A percentile compares a stretch with the other conserved stretches of the same genome.
Conservation (phyloP, 2,888 invertebrate species). For the Cheilosia pagana region DNA sequence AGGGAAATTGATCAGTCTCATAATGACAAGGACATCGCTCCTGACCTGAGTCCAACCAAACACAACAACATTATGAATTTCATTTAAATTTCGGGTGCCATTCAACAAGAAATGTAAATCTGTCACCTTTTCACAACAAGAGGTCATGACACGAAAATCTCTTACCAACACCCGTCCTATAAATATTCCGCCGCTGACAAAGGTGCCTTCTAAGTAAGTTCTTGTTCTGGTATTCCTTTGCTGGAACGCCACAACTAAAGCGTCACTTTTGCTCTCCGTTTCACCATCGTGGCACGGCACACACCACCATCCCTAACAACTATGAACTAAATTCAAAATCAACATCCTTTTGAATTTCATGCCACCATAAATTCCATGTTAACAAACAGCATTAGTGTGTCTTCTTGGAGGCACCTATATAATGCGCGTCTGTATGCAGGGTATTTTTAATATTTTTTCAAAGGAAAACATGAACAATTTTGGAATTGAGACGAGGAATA, state of each 20-base stretch:
- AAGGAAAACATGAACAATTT: slow-evolving; percentile 43
- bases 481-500: neutral
- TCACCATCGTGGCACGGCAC: neutral
- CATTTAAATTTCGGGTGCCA: no score
- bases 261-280: slow-evolving; percentile 19
- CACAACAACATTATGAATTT: no score
- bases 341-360: slow-evolving; percentile 70
- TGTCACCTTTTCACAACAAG: neutral
- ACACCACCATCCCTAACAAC: slow-evolving; percentile 38
- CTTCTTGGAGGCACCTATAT: neutral
- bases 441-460: slow-evolving; percentile 49
- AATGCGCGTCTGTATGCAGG: neutral
- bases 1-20: no score
- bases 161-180: neutral
- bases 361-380: slow-evolving; percentile 70
- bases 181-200: slow-evolving; percentile 1
- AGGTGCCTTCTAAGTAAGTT: neutral
- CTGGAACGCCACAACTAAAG: slow-evolving; percentile 15
- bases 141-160: neutral
- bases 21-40: no score
- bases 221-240: neutral
- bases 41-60: no score
- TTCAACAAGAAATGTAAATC: no score
- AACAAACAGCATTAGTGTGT: slow-evolving; percentile 62
- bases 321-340: slow-evolving; percentile 72